Conservation (phyloP, 1,140 invertebrate species). For the Trichomalopsis sarcophagae region DNA sequence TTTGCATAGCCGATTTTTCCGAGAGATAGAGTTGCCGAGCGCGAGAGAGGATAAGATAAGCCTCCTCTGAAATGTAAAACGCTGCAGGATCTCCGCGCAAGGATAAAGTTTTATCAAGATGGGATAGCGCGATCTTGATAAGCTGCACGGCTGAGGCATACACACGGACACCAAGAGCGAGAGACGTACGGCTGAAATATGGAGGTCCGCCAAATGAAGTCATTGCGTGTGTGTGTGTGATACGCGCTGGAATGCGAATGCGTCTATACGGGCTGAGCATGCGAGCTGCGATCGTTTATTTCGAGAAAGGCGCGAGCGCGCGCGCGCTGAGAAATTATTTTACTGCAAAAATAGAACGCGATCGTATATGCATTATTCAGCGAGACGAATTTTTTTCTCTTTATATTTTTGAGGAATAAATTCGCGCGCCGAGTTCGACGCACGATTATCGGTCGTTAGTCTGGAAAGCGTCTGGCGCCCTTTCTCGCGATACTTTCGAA, state of each 20-base stretch:
- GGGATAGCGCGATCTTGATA: constrained; percentile 22
- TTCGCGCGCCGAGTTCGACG: constrained; percentile 38
- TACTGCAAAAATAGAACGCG: too few relatives aligned
- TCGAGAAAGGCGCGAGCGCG: not conserved
- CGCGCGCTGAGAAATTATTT: too few relatives aligned
- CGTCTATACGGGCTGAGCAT: not conserved
- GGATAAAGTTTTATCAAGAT: constrained; percentile 34
- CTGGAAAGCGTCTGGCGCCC: constrained; percentile 48
- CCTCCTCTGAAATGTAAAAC: not conserved
- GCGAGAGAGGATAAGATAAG: constrained; percentile 1
- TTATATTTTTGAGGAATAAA: not conserved
- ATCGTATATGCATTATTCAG: not conserved
- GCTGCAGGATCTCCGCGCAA: not conserved
- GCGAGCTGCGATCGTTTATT: constrained; percentile 4
- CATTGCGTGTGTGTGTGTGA: constrained; percentile 38
- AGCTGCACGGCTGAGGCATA: not conserved
- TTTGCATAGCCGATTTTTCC: not conserved
- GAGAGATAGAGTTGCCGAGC: not conserved
- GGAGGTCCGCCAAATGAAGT: constrained; percentile 18
- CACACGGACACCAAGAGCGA: not conserved
- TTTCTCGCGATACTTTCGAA: constrained; percentile 6
- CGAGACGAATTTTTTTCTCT: not conserved
- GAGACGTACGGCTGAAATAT: not conserved
- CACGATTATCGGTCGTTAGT: constrained; percentile 51
- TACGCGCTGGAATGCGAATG: constrained; percentile 20